Base-by-base conservation (phyloP, 2,113 vertebrate species). In the Muscicapa adusta region DNA sequence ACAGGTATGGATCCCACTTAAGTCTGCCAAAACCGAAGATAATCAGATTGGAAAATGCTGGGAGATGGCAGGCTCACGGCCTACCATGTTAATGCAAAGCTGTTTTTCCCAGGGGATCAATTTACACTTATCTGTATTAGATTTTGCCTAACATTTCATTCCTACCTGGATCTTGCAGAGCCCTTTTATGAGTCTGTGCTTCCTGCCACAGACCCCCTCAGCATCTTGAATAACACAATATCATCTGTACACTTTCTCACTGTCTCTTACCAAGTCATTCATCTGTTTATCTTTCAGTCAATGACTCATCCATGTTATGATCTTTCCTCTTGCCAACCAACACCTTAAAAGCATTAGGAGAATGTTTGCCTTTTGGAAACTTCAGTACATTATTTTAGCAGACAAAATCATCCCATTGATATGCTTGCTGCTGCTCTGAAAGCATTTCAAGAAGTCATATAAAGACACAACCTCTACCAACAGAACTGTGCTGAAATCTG, bases 231-330 rank as follows among this genome's bases (percentile, higher is more conserved):
- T 29, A 47, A 31, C 43, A 75, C 1, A 0, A 7, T 36, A 34
- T 36, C 19, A 19, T 14, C 63, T 40, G 20, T 25, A 61, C 8
- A 20, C 3, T 65, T 65, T 47, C 8, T 70, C 40, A 33, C 16
- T 14, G 12, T 36, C 40, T 78, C 47, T 80, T 58, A 70, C 14
- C 6, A 50, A 56, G 16, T 42, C 10, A 28, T 48, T 60, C 8
- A 29, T 15, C 28, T 29, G 9, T 57, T 58, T 54, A 18, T 26
- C 38, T 67, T 91, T 57, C 45, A 84, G 22, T 4, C 54, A 83
- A 38, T 12, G 28, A 65, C 6, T 85, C 48, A 38, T 25, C 7
- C 5, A 56, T 3, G 2, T 10, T 61, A 57, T 1, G 0, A n/a
- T 19, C 14, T 57, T 84, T 61, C 25, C 6, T 81, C 56, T 70